Conservation (phyloP, 2,113 vertebrate species). For the Pycnonotus jocosus region DNA sequence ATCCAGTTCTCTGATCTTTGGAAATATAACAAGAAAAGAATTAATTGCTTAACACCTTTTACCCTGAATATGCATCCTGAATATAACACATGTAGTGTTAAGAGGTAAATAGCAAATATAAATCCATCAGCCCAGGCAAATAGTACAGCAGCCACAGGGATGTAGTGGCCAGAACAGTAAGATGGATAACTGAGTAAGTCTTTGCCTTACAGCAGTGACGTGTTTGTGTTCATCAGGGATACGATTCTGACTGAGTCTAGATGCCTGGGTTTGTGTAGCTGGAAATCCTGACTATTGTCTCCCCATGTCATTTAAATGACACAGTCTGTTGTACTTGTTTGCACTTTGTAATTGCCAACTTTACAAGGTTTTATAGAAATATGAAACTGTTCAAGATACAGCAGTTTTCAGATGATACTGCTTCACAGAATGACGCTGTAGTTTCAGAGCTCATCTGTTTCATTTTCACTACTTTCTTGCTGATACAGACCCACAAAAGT, state of each 20-base stretch:
- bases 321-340: neutral
- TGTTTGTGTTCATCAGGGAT: neutral
- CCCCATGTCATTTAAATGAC: neutral
- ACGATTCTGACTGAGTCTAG: neutral
- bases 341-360: neutral
- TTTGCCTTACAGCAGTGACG: neutral
- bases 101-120: neutral
- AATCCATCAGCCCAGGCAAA: neutral
- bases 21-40: neutral
- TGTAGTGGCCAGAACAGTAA: neutral
- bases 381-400: neutral
- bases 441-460: constrained; percentile 28
- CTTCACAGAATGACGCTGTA: neutral
- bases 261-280: neutral
- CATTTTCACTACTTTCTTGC: neutral
- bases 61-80: neutral
- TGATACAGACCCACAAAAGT: neutral
- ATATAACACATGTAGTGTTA: neutral
- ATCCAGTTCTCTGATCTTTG: neutral
- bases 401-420: neutral
- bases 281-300: neutral
- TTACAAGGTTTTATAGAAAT: neutral
- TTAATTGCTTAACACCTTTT: neutral
- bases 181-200: neutral
- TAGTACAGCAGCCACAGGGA: neutral